A percentile compares a stretch with the other conserved stretches of the same genome.
These are phyloP conservation scores for Microtus montanus DNA, from an alignment of 2,113 vertebrate species.

Conservation along the genomic window DNA sequence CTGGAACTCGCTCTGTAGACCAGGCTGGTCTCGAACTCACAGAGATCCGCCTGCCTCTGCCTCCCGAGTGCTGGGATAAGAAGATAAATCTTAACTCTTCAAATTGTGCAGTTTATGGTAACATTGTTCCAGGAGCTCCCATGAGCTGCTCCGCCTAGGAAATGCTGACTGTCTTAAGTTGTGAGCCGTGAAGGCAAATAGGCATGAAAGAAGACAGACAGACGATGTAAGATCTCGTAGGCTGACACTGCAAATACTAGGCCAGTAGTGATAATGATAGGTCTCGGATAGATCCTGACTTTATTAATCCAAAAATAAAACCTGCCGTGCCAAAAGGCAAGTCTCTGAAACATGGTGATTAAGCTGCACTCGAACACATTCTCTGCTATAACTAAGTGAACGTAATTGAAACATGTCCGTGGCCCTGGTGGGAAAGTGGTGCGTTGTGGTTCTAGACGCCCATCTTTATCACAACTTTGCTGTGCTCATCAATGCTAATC, in stretches of 20 bases:
- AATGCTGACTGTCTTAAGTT: background rate
- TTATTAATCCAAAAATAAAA: conserved; percentile 37
- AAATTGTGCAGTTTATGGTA: background rate
- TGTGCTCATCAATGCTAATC: background rate
- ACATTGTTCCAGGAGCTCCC: background rate
- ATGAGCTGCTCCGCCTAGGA: background rate
- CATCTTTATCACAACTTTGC: background rate
- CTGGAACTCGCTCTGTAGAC: no score
- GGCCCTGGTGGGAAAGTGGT: background rate
- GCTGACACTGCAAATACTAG: background rate
- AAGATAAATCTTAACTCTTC: background rate
- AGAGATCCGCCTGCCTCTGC: no score
- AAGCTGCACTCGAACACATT: conserved; percentile 19
- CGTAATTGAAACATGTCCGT: background rate
- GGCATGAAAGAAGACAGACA: background rate
- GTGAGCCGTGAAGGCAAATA: background rate
- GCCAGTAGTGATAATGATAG: background rate
- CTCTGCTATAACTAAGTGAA: background rate
- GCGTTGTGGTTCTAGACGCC: background rate
- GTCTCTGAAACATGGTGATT: background rate
- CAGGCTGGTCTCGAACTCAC: no score
- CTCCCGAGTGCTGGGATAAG: no score
- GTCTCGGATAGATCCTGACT: background rate
- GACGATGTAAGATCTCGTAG: background rate
- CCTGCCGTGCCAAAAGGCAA: conserved; percentile 15